Base-by-base conservation (phyloP, 2,113 vertebrate genomes). In the Synchiropus splendidus region DNA sequence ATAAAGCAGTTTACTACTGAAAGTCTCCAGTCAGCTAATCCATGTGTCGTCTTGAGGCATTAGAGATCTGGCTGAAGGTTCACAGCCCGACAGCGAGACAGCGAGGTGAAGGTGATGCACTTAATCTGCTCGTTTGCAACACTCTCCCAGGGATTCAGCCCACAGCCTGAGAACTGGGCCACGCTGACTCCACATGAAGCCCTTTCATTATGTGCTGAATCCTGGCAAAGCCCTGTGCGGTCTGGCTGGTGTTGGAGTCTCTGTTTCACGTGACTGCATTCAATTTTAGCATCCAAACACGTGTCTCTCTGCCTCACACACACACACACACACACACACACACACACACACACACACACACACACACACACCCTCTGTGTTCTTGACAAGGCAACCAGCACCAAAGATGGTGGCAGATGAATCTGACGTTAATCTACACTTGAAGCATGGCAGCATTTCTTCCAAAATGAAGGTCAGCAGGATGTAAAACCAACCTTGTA, bases 391-490 rank as follows among this genome's bases (percentile, higher is more conserved):
- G 6, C 36, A 31, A 27, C 21, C 21, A 27, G 21, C 4, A 8
- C 39, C 36, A 64, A 70, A 13, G 66, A 18, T 9, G n/a, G 37
- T 16, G 14, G 30, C 31, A 78, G 75, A 76, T 78, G 67, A 70
- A 75, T 67, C 67, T 47, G 61, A 70, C 4, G 59, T 64, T 77
- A 73, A 77, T 80, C 77, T 84, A 27, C 21, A 27, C 56, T n/a
- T 4, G 70, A 78, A 70, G 68, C 53, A 53, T 30, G 3, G 3
- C 45, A 31, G 59, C 64, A n/a, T 67, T 78, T 32, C 40, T 36
- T 16, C 30, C 47, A 27, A 67, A 52, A 44, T 55, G 36, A 76
- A 74, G 66, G 73, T 61, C 63, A 16, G 2, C 30, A 57, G 54
- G 12, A 34, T 48, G 45, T 39, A 36, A 52, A 60, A 49, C 16